These are phyloP conservation scores for Eurystomus glaucurus DNA, from an alignment of 2,797 vertebrate genomes.

Conservation along the genomic window DNA sequence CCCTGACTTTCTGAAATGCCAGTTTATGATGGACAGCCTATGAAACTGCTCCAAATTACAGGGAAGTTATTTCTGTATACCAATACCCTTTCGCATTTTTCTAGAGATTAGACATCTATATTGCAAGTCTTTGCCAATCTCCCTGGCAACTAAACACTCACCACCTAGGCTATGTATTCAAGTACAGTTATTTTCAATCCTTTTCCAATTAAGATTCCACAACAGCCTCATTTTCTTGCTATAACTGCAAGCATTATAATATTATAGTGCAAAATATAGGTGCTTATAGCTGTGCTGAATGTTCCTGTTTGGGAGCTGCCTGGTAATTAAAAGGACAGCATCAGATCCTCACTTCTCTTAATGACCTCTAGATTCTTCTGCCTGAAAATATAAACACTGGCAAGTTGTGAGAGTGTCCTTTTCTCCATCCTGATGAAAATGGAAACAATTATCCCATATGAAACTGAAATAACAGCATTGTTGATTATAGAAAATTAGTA, in stretches of 20 bases:
- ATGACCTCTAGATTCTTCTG: not conserved
- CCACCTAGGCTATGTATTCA: constrained; percentile 25
- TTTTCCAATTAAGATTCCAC: constrained; percentile 52
- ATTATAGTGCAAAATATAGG: not conserved
- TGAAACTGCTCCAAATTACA: constrained; percentile 33
- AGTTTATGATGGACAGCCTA: not conserved
- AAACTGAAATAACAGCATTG: not conserved
- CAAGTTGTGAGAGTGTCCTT: not conserved
- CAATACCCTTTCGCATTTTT: not conserved
- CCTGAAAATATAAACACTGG: not conserved
- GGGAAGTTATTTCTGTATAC: not conserved
- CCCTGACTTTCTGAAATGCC: constrained; percentile 13
- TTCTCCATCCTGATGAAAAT: not conserved
- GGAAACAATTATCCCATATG: not conserved
- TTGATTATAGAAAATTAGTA: not conserved
- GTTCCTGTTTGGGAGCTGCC: not conserved
- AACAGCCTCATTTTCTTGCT: constrained; percentile 11
- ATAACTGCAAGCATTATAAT: not conserved
- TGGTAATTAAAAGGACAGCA: not conserved
- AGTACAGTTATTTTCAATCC: constrained; percentile 39
- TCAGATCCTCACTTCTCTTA: not conserved
- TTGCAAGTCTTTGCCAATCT: constrained; percentile 47
- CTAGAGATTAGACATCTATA: not conserved
- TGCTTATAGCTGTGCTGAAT: not conserved
- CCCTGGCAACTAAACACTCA: constrained; percentile 44